Percentiles rank a stretch among this genome's conserved stretches.
Evolutionary conservation across 1,140 invertebrate species (phyloP).

Genomic region (Apis laboriosa): DNA sequence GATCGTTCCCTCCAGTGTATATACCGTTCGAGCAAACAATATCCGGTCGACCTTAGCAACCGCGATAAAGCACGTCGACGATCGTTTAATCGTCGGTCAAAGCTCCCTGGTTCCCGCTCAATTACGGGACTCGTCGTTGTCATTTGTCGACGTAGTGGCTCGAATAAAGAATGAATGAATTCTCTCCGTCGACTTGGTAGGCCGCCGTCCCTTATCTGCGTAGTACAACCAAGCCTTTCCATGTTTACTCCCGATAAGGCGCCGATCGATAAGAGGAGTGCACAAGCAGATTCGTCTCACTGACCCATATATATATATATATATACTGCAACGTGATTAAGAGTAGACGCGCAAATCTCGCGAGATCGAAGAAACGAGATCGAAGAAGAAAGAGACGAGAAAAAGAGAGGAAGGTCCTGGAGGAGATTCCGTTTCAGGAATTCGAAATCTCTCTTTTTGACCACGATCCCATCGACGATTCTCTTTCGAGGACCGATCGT

Average conservation of each 20-base stretch:
- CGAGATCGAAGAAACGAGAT: neutral
- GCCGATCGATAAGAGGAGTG: constrained; percentile 63
- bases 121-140: constrained; percentile 34
- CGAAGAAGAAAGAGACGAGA: neutral
- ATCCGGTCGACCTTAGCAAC: constrained; percentile 35
- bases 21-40: neutral
- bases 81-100: constrained; percentile 43
- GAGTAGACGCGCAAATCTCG: neutral
- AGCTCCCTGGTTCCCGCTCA: constrained; percentile 4
- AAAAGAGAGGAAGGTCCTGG: neutral
- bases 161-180: constrained; percentile 59
- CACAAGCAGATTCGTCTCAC: constrained; percentile 43
- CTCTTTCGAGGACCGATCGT: constrained; percentile 17
- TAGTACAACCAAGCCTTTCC: constrained; percentile 62
- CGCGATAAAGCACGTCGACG: constrained; percentile 26
- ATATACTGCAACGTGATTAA: too few species aligned
- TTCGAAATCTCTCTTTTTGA: neutral
- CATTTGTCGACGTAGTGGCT: neutral
- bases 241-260: constrained; percentile 63
- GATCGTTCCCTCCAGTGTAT: neutral
- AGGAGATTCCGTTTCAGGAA: neutral
- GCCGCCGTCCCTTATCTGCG: constrained; percentile 54
- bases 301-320: constrained; percentile 60
- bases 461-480: neutral
- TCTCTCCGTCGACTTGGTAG: constrained; percentile 22